phyloP scores from a whole-genome alignment of 2,113 vertebrate species.

The Diglossa brunneiventris region DNA sequence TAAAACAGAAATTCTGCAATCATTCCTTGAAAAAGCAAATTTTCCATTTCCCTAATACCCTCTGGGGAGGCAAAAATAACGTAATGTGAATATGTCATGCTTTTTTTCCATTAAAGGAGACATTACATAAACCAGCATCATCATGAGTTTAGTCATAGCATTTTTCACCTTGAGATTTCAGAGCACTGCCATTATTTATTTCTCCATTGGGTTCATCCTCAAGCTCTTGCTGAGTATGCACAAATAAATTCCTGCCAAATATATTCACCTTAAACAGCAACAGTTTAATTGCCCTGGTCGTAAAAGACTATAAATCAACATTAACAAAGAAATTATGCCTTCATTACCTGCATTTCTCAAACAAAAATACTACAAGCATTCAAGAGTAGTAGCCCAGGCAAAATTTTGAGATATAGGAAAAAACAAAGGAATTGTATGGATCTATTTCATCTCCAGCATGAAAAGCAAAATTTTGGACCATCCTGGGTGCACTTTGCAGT shows the following conservation, averaged over 20 bases:
- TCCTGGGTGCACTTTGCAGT: neutral
- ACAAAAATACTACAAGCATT: neutral
- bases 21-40: neutral
- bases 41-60: neutral
- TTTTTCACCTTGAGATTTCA: slow-evolving; percentile 8
- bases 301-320: neutral
- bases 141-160: neutral
- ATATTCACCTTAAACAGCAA: neutral
- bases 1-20: neutral
- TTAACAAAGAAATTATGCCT: neutral
- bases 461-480: neutral
- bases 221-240: neutral
- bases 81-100: neutral
- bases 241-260: neutral
- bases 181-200: neutral
- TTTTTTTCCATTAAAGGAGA: neutral
- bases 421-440: neutral
- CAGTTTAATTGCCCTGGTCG: neutral
- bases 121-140: neutral
- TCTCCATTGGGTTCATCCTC: neutral
- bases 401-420: neutral
- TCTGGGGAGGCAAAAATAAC: neutral
- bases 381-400: neutral
- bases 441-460: neutral
- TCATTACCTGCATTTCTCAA: neutral